A percentile compares a stretch with the other conserved stretches of the same genome.
Evolutionary conservation across 92 coral and sea anemone species (phyloP).

Genomic region (Epizoanthus rinbou): DNA sequence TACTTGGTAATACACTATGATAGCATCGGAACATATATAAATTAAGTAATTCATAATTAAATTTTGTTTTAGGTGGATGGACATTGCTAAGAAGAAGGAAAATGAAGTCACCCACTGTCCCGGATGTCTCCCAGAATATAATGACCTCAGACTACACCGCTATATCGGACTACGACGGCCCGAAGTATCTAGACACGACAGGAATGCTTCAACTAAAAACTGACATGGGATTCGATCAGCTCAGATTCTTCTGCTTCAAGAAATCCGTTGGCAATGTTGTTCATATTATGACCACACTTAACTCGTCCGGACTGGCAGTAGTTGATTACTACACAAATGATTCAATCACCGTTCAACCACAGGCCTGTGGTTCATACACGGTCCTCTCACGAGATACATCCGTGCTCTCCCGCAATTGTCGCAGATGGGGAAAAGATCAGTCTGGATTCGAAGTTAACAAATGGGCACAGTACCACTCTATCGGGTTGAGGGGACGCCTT

Average conservation of each 20-base stretch:
- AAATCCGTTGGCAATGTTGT: neutral
- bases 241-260: conserved; percentile 5
- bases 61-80: conserved; percentile 3
- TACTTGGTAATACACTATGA: no score
- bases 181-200: neutral
- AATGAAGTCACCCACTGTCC: neutral
- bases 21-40: no score
- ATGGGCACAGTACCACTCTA: neutral
- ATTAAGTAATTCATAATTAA: no score
- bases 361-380: neutral
- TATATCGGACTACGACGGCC: neutral
- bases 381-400: neutral
- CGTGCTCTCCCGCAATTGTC: neutral
- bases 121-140: neutral
- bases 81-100: neutral
- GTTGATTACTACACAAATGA: conserved; percentile 6
- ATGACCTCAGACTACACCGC: neutral
- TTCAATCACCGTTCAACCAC: conserved; percentile 4
- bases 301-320: neutral
- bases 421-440: neutral
- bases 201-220: neutral
- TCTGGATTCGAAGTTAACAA: neutral
- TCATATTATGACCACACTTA: neutral
- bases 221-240: conserved; percentile 8
- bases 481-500: neutral